Evolutionary conservation across 1,140 invertebrate species (phyloP).

Genomic region (Zaprionus ghesquierei): DNA sequence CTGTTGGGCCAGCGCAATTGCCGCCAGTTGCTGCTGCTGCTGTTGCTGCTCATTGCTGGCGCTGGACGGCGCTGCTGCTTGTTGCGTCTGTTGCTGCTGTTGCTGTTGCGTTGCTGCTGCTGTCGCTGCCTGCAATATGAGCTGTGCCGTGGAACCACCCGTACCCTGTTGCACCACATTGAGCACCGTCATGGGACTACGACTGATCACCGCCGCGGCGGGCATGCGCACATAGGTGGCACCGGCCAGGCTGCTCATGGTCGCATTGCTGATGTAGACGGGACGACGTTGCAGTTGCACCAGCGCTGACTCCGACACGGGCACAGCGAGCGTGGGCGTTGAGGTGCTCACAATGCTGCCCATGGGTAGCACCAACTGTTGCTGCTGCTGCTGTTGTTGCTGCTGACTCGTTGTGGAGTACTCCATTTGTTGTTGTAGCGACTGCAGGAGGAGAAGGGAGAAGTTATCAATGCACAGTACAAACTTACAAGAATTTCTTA

Average conservation of each 20-base stretch:
- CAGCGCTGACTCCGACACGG: conserved; percentile 71
- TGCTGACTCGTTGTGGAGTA: conserved; percentile 46
- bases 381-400: neutral
- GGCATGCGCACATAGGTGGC: conserved; percentile 76
- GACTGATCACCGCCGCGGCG: conserved; percentile 67
- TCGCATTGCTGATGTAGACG: conserved; percentile 76
- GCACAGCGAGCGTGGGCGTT: conserved; percentile 65
- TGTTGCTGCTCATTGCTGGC: conserved; percentile 29
- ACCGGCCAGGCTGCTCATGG: conserved; percentile 54
- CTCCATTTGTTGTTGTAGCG: conserved; percentile 58
- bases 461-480: no score
- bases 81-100: conserved; percentile 19
- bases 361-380: conserved; percentile 56
- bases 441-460: neutral
- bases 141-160: conserved; percentile 59
- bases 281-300: conserved; percentile 76
- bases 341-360: conserved; percentile 76
- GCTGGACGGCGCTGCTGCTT: conserved; percentile 13
- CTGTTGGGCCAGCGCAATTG: conserved; percentile 26
- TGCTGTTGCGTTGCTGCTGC: conserved; percentile 25
- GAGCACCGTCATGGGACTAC: conserved; percentile 78
- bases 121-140: conserved; percentile 69
- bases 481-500: neutral
- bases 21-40: conserved; percentile 30
- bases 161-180: conserved; percentile 76